These are phyloP conservation scores for Samia ricini DNA, from an alignment of 1,140 invertebrate genomes.

Conservation along the genomic window DNA sequence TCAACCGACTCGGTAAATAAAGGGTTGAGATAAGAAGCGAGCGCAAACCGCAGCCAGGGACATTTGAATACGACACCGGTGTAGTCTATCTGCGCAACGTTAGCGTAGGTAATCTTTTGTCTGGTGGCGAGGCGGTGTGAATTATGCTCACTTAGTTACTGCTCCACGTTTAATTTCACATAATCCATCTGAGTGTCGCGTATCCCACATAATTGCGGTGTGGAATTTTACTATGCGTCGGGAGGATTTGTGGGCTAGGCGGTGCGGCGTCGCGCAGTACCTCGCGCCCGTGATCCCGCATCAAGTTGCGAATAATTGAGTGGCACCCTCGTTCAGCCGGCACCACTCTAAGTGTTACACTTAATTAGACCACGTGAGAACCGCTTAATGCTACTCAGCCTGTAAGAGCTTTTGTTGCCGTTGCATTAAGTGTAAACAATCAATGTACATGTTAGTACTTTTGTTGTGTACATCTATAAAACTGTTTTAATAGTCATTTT, in stretches of 20 bases:
- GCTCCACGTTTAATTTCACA: slow-evolving; percentile 62
- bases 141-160: slow-evolving; percentile 60
- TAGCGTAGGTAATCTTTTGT: slow-evolving; percentile 18
- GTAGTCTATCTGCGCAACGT: neutral
- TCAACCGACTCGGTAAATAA: neutral
- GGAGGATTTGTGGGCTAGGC: slow-evolving; percentile 44
- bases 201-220: slow-evolving; percentile 60
- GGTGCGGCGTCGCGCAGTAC: slow-evolving; percentile 15
- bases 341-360: slow-evolving; percentile 54
- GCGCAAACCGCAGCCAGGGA: neutral
- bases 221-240: slow-evolving; percentile 53
- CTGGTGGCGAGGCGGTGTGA: slow-evolving; percentile 28
- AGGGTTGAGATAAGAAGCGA: neutral
- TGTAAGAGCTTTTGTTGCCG: slow-evolving; percentile 42
- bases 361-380: slow-evolving; percentile 70
- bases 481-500: neutral
- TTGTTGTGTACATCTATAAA: neutral
- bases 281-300: slow-evolving; percentile 57
- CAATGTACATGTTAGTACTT: slow-evolving; percentile 3
- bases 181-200: slow-evolving; percentile 63
- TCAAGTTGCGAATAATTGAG: slow-evolving; percentile 69
- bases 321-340: slow-evolving; percentile 43
- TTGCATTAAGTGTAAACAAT: slow-evolving; percentile 42
- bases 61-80: neutral
- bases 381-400: slow-evolving; percentile 39